Evolutionary conservation across 2,113 vertebrate genomes (phyloP).

Genomic region (Mohoua ochrocephala): DNA sequence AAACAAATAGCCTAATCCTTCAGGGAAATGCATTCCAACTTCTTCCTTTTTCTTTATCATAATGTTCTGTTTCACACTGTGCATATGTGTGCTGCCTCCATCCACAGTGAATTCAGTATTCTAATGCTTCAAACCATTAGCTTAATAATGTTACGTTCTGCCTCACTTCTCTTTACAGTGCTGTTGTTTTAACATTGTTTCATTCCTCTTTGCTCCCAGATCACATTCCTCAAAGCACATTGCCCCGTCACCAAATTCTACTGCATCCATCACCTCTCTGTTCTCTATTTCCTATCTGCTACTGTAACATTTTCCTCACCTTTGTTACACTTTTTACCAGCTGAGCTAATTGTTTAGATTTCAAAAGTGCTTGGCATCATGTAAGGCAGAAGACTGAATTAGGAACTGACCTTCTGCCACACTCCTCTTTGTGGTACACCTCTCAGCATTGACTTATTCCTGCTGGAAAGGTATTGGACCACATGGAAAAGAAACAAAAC

Average conservation of each 20-base stretch:
- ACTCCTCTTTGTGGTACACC: background rate
- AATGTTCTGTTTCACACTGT: background rate
- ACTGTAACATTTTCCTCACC: background rate
- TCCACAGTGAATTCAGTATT: slow-evolving; percentile 13
- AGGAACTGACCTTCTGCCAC: background rate
- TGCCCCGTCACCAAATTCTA: background rate
- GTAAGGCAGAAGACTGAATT: background rate
- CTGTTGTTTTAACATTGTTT: background rate
- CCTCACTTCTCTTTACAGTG: background rate
- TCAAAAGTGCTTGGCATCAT: background rate
- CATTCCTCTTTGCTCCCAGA: background rate
- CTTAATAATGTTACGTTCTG: slow-evolving; percentile 43
- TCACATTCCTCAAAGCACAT: background rate
- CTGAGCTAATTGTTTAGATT: background rate
- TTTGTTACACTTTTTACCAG: background rate
- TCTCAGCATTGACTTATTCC: background rate
- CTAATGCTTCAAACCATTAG: slow-evolving; percentile 1
- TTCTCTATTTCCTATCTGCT: background rate
- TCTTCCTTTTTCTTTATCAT: background rate
- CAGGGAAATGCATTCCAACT: background rate
- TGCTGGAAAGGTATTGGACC: background rate
- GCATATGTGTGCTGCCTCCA: slow-evolving; percentile 2
- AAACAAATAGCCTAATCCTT: background rate
- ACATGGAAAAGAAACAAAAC: background rate
- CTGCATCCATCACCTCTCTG: background rate